Base-by-base conservation (phyloP, 2,888 invertebrate genomes). In the Teinopalpus imperialis region DNA sequence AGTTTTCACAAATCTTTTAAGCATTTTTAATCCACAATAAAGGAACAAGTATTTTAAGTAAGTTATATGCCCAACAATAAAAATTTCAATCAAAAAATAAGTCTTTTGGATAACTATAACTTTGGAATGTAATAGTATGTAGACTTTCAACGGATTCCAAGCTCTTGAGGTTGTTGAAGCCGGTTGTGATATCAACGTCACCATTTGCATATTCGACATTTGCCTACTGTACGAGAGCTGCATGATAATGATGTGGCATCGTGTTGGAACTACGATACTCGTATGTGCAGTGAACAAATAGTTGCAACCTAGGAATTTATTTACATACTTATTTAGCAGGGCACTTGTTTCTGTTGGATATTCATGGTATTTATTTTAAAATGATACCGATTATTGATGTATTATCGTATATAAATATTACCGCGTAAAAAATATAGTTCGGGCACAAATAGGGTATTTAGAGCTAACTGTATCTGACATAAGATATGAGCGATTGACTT, bases 201-300 rank as follows among this genome's bases (percentile, higher is more conserved):
- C n/a, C 30, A 41, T 47, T 47, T 47, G 41, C 46, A 47, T 47
- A 41, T 47, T 47, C 36, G 36, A 47, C 46, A 47, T 47, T 35
- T 47, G 41, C 46, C 46, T 47, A 26, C 36, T 12, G 24, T 41
- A 41, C 36, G 41, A 41, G 46, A 47, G 23, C 41, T 30, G 46
- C 46, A 47, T 47, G 31, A 18, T 47, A 41, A 47, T 47, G 35
- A 46, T 12, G 23, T 30, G 27, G 32, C 36, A 40, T 20, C 31
- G 46, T 41, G 35, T 46, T 41, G 46, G 41, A 24, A 36, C 35
- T 35, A 20, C 29, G 24, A 30, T 18, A 6, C 24, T 18, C 30
- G 37, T 41, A 26, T 30, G 6, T 30, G 24, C 24, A 27, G 8
- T 21, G 40, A 21, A 45, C 13, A 23, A 13, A 12, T 13, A 20